Percentiles rank a stretch among this genome's conserved stretches.
Conservation (phyloP, 2,888 invertebrate genomes). For the Cremastinae sp. region DNA sequence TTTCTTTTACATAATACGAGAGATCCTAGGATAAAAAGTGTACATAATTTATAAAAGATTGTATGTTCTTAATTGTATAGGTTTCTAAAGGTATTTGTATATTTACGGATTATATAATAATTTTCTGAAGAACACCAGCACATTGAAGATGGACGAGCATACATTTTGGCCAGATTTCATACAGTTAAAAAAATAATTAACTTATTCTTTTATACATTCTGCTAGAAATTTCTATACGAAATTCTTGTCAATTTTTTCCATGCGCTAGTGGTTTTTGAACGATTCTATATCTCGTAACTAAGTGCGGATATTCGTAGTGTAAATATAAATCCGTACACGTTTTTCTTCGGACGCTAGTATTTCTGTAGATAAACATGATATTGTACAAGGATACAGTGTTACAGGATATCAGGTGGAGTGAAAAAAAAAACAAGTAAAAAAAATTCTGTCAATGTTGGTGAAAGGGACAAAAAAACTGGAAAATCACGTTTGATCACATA, state of each 20-base stretch:
- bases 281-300: slow-evolving; percentile 3
- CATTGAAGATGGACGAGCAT: no score
- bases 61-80: no score
- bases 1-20: no score
- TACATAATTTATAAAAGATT: no score
- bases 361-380: slow-evolving; percentile 13
- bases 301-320: slow-evolving; percentile 4
- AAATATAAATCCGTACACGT: slow-evolving; percentile 17
- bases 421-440: slow-evolving; percentile 9
- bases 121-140: no score
- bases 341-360: slow-evolving; percentile 10
- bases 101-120: no score
- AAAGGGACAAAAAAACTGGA: slow-evolving; percentile 33
- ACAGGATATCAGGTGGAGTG: slow-evolving; percentile 7
- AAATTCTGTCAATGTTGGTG: slow-evolving; percentile 29
- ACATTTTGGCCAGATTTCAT: no score
- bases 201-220: background rate
- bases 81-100: no score
- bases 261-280: background rate
- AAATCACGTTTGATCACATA: slow-evolving; percentile 11
- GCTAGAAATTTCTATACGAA: no score
- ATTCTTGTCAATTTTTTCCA: background rate
- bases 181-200: no score
- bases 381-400: slow-evolving; percentile 13
- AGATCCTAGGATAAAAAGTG: no score